phyloP scores from a whole-genome alignment of 2,888 invertebrate genomes.

The Mystacides longicornis region DNA sequence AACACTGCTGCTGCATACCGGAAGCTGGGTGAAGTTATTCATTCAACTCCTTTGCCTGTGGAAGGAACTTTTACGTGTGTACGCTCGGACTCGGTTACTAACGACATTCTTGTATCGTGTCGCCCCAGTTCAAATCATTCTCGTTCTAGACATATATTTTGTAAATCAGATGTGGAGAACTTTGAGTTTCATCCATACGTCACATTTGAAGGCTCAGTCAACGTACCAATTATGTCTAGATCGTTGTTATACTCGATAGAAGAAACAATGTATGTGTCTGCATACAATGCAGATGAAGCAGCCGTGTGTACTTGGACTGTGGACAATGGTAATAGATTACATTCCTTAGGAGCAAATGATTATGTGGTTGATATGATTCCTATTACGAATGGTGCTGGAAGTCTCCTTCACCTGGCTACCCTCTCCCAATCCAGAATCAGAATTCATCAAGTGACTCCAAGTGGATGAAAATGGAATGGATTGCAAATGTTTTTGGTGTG shows the following conservation, averaged over 20 bases:
- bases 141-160: slow-evolving; percentile 38
- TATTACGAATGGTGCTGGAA: background rate
- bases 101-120: slow-evolving; percentile 62
- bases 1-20: slow-evolving; percentile 64
- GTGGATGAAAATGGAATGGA: too few species aligned
- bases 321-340: slow-evolving; percentile 44
- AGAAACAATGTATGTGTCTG: slow-evolving; percentile 57
- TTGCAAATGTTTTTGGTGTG: too few species aligned
- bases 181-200: slow-evolving; percentile 49
- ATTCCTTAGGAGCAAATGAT: slow-evolving; percentile 54
- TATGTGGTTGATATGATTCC: slow-evolving; percentile 62
- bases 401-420: slow-evolving; percentile 51
- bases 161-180: slow-evolving; percentile 36
- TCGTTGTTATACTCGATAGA: slow-evolving; percentile 53
- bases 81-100: slow-evolving; percentile 55
- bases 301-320: slow-evolving; percentile 58
- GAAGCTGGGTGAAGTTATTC: slow-evolving; percentile 36
- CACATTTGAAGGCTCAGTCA: slow-evolving; percentile 59
- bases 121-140: slow-evolving; percentile 54
- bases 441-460: slow-evolving; percentile 4
- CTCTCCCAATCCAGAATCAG: slow-evolving; percentile 58
- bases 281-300: slow-evolving; percentile 67
- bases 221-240: slow-evolving; percentile 60
- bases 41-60: slow-evolving; percentile 39
- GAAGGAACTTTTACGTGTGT: slow-evolving; percentile 73